A percentile compares a stretch with the other conserved stretches of the same genome.
These are phyloP conservation scores for Acanthosepion esculentum DNA, from an alignment of 2,888 invertebrate genomes.

Conservation along the genomic window DNA sequence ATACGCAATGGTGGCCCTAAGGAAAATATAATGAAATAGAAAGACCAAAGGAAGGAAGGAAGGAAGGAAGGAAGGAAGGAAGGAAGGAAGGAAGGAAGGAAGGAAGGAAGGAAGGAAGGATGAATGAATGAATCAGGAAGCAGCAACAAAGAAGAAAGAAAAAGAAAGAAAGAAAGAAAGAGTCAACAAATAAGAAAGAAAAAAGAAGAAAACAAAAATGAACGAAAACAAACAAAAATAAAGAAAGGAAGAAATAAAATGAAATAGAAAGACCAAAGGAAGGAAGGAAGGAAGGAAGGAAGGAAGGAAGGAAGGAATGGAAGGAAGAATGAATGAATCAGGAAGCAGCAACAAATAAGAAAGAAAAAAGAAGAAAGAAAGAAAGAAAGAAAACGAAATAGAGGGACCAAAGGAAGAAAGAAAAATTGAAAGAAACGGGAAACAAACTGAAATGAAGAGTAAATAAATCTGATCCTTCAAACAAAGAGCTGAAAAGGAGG, in stretches of 20 bases:
- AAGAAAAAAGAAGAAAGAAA: too few species aligned
- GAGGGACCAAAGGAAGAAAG: neutral
- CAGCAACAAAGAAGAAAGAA: neutral
- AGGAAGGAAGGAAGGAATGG: neutral
- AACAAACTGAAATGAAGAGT: too few species aligned
- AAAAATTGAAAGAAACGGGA: too few species aligned
- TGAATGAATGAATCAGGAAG: too few species aligned
- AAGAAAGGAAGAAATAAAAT: neutral
- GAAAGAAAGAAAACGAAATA: neutral
- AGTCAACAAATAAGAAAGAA: too few species aligned
- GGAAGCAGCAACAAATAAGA: too few species aligned
- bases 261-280: neutral
- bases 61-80: neutral
- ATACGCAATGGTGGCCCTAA: neutral
- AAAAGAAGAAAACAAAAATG: too few species aligned
- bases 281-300: neutral
- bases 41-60: too few species aligned
- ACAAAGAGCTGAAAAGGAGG: neutral
- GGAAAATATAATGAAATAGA: too few species aligned
- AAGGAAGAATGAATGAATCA: neutral
- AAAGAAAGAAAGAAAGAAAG: too few species aligned
- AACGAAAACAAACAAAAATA: too few species aligned
- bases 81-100: neutral
- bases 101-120: neutral
- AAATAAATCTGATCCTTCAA: too few species aligned